A percentile compares a stretch with the other conserved stretches of the same genome.
These are phyloP conservation scores for Andrena cerasifolii DNA, from an alignment of 1,140 invertebrate genomes.

Conservation along the genomic window DNA sequence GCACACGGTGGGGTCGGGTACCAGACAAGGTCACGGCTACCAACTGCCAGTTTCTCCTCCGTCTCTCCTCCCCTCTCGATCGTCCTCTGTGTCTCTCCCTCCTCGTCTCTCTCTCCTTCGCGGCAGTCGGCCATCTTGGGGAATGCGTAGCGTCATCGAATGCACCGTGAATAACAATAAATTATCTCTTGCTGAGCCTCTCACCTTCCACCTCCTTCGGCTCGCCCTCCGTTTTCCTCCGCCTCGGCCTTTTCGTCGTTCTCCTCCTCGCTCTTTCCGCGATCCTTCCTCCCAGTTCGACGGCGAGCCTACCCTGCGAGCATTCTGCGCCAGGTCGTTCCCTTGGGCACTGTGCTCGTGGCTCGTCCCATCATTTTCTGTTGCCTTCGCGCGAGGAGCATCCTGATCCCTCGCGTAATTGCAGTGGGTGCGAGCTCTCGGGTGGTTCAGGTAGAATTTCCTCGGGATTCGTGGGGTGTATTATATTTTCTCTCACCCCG, in stretches of 20 bases:
- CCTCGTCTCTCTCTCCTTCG: slow-evolving; percentile 6
- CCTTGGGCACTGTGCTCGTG: neutral
- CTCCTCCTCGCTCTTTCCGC: neutral
- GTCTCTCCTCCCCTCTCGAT: neutral
- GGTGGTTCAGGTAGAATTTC: too few species aligned
- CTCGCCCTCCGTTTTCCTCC: slow-evolving; percentile 6
- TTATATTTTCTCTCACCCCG: too few species aligned
- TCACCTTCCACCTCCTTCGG: slow-evolving; percentile 48
- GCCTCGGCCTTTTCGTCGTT: neutral
- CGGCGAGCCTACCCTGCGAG: neutral
- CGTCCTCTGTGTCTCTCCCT: neutral
- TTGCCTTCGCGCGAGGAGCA: neutral
- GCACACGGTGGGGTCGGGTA: slow-evolving; percentile 67
- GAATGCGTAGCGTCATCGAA: slow-evolving; percentile 68
- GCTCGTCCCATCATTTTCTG: neutral
- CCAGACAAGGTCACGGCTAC: slow-evolving; percentile 79
- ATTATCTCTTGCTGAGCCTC: slow-evolving; percentile 60
- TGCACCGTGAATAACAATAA: slow-evolving; percentile 70
- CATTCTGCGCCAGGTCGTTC: neutral
- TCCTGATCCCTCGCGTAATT: neutral
- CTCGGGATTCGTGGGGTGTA: too few species aligned
- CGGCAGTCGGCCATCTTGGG: slow-evolving; percentile 65
- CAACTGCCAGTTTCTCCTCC: slow-evolving; percentile 59
- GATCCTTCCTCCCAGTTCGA: neutral
- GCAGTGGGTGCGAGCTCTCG: too few species aligned